Evolutionary conservation across 1,140 invertebrate species (phyloP).

Genomic region (Drosophila nigromelanica): DNA sequence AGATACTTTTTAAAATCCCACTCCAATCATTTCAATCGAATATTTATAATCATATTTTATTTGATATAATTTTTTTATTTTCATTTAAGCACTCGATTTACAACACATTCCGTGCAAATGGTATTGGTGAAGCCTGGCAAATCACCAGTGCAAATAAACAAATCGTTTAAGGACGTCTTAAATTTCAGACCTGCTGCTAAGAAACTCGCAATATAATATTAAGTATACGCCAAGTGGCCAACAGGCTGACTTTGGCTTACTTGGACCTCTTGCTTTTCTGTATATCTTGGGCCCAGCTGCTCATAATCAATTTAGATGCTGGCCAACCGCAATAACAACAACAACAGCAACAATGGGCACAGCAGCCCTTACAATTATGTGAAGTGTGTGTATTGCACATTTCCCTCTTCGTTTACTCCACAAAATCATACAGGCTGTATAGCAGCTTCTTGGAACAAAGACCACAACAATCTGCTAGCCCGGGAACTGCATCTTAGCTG

Average conservation of each 20-base stretch:
- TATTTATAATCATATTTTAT: neutral
- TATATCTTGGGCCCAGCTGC: slow-evolving; percentile 35
- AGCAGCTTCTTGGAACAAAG: slow-evolving; percentile 60
- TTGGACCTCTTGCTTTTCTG: slow-evolving; percentile 9
- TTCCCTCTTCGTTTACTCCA: slow-evolving; percentile 37
- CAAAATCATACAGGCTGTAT: slow-evolving; percentile 25
- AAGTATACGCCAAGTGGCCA: slow-evolving; percentile 28
- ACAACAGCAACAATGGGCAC: slow-evolving; percentile 13
- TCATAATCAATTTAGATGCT: slow-evolving; percentile 73
- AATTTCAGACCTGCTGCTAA: slow-evolving; percentile 11
- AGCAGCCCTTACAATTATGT: slow-evolving; percentile 46
- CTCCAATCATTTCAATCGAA: no score
- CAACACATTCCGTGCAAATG: neutral
- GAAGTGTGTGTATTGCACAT: slow-evolving; percentile 50
- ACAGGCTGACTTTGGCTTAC: slow-evolving; percentile 4
- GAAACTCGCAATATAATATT: slow-evolving; percentile 21
- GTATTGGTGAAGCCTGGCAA: neutral
- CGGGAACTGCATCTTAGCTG: slow-evolving; percentile 55
- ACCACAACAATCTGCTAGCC: slow-evolving; percentile 42
- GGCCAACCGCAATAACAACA: slow-evolving; percentile 32
- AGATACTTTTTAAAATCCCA: no score
- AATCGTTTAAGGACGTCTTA: slow-evolving; percentile 41
- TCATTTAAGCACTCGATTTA: neutral
- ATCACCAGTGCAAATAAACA: slow-evolving; percentile 19
- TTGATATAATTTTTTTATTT: neutral